Base-by-base conservation (phyloP, 2,797 vertebrate genomes). In the Sparidentex hasta region DNA sequence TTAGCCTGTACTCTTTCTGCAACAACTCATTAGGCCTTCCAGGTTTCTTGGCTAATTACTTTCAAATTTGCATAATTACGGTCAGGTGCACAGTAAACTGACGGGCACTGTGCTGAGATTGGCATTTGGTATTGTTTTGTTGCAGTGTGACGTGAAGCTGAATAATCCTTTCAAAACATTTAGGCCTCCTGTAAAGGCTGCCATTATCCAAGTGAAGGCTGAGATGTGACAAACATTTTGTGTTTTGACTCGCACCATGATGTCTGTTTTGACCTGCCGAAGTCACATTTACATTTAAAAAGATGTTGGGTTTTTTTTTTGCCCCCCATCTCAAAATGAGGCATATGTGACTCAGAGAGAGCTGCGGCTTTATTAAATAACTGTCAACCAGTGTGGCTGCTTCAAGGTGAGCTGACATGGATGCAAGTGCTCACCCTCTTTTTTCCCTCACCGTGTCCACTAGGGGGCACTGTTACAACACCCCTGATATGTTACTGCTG, bases 401-500 rank as follows among this genome's bases (percentile, higher is more conserved):
- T 18, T n/a, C 25, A 17, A 9, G 33, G 43, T 50, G 11, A 33
- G 43, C 9, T 20, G n/a, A 69, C 47, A 61, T 2, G 17, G 20
- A 63, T 1, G 7, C 44, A 55, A 9, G 50, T 0, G 2, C 6
- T 51, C 47, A n/a, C 2, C 8, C 3, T 3, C 55, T 21, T 12
- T 55, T 47, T 55, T 50, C n/a, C n/a, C 70, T 65, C 17, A 13
- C 0, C 16, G 2, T 4, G 0, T 43, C 84, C 94, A 92, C 86
- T 68, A 93, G 95, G 93, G 94, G 94, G 90, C 94, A 94, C 87
- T 95, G 90, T 94, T 87, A 90, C 72, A 81, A 88, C 93, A 91
- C 57, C 79, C 14, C 27, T 75, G 14, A 68, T 74, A 43, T 16
- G 51, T 48, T 1, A 47, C 59, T n/a, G 44, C 23, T 58, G 20